Percentiles rank a stretch among this genome's conserved stretches.
Conservation (phyloP, 1,140 invertebrate genomes). For the Pogonognathellus flavescens region DNA sequence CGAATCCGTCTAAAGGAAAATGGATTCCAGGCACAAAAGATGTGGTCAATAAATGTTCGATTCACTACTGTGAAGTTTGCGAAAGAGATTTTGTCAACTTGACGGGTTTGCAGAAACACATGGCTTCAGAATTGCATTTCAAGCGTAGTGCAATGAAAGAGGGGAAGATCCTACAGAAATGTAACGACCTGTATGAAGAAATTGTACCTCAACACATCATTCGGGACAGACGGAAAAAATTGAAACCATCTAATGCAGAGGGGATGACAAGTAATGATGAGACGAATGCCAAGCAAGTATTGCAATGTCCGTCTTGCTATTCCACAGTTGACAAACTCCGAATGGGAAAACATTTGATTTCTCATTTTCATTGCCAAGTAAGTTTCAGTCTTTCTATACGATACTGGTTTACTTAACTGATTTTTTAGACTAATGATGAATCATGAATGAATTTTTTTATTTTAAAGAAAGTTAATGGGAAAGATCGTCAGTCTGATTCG, state of each 20-base stretch:
- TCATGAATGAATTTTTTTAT: not conserved
- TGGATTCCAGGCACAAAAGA: slow-evolving; percentile 54
- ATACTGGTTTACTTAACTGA: too few species aligned
- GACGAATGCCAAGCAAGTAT: not conserved
- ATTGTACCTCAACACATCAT: not conserved
- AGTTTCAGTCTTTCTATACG: not conserved
- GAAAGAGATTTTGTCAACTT: slow-evolving; percentile 27
- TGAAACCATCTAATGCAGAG: not conserved
- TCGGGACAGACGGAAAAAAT: not conserved
- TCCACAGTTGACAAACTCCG: slow-evolving; percentile 12
- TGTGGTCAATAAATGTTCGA: not conserved
- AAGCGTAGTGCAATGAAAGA: slow-evolving; percentile 33
- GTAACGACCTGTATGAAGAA: slow-evolving; percentile 7
- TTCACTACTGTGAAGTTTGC: slow-evolving; percentile 53
- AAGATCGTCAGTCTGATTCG: not conserved
- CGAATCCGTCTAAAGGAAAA: slow-evolving; percentile 55
- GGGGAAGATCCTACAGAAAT: not conserved
- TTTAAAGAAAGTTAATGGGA: slow-evolving; percentile 32
- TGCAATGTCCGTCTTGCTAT: slow-evolving; percentile 56
- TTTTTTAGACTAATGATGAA: too few species aligned
- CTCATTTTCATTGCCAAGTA: slow-evolving; percentile 60
- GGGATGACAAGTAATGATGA: not conserved
- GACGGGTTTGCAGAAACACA: slow-evolving; percentile 38
- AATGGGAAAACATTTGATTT: slow-evolving; percentile 59
- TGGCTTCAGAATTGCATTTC: slow-evolving; percentile 57